These are phyloP conservation scores for Perca flavescens DNA, from an alignment of 2,113 vertebrate species.

Conservation along the genomic window DNA sequence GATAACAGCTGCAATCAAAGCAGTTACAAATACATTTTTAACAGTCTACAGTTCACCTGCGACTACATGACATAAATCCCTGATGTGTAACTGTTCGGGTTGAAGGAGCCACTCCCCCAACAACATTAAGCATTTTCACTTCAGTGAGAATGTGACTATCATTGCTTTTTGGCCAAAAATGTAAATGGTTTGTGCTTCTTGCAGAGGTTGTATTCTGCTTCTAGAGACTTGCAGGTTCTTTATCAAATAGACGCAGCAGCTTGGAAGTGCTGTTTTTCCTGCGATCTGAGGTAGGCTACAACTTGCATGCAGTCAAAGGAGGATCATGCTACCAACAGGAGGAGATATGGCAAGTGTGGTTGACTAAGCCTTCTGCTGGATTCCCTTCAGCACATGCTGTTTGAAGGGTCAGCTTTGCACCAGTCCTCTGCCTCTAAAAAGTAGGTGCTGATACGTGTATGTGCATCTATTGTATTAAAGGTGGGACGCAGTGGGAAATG, in stretches of 20 bases:
- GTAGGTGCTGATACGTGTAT: background rate
- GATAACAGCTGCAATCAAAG: constrained; percentile 18
- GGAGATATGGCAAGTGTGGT: background rate
- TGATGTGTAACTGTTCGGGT: background rate
- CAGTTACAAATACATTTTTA: background rate
- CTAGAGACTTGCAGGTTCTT: background rate
- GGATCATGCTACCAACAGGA: constrained; percentile 25
- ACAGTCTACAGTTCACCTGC: constrained; percentile 1
- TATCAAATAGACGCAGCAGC: constrained; percentile 24
- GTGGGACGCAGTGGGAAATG: background rate
- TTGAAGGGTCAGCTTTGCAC: too few species aligned
- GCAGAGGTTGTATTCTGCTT: background rate
- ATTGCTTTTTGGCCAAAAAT: background rate
- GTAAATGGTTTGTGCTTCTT: background rate
- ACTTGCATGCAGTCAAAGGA: constrained; percentile 18
- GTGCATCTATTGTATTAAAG: background rate
- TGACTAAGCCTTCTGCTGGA: constrained; percentile 17
- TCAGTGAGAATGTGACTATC: background rate
- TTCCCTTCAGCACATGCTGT: constrained; percentile 8
- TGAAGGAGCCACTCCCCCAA: background rate
- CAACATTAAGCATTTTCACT: background rate
- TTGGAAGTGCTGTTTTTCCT: background rate
- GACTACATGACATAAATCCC: constrained; percentile 5
- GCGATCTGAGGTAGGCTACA: background rate
- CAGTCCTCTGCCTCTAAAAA: background rate